Evolutionary conservation across 2,797 vertebrate species (phyloP), one percentile per base, ranked within the genome.

Genomic region (Toxotes lorentzi): DNA sequence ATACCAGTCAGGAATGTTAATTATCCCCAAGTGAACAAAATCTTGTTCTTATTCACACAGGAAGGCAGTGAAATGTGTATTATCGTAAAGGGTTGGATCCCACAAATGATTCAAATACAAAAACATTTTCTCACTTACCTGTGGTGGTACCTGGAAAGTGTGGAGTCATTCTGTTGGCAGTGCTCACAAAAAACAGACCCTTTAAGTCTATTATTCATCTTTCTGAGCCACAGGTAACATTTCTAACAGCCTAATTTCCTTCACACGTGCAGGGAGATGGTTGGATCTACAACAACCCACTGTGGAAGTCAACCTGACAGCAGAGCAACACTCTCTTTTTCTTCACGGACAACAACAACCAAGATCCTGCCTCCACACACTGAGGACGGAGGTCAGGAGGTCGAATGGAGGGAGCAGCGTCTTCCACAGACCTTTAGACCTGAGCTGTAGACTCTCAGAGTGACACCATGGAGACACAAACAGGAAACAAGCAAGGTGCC

Each of bases 301-400:
- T 98, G 70, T 97, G 97, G 97, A 98, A 98, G 92, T 93, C 93
- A 10, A 93, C 96, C 58, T 97, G 96, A 97, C 53, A 78, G 45
- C 75, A 66, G 71, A 65, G 19, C 69, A 21, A 7, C 40, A 2
- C 43, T 38, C 45, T 62, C 58, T 17, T 34, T 73, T 30, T 30
- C 27, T 30, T 82, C 45, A 35, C 23, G 62, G 70, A 85, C 80
- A 68, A 85, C 80, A 65, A 16, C 57, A 83, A 76, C 72, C 6
- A 64, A 85, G 66, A 48, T 60, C 61, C 78, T 30, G 32, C 72
- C 63, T 76, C 54, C 77, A 23, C 66, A 23, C 47, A 1, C 59
- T 8, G 73, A 81, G 80, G 75, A 16, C 10, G 11, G 76, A 76
- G 67, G 66, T 62, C 57, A 66, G 66, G 64, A n/a, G 63, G 75